These are phyloP conservation scores for Spatulosminthurus flaviceps DNA, from an alignment of 2,888 invertebrate genomes.

Conservation along the genomic window DNA sequence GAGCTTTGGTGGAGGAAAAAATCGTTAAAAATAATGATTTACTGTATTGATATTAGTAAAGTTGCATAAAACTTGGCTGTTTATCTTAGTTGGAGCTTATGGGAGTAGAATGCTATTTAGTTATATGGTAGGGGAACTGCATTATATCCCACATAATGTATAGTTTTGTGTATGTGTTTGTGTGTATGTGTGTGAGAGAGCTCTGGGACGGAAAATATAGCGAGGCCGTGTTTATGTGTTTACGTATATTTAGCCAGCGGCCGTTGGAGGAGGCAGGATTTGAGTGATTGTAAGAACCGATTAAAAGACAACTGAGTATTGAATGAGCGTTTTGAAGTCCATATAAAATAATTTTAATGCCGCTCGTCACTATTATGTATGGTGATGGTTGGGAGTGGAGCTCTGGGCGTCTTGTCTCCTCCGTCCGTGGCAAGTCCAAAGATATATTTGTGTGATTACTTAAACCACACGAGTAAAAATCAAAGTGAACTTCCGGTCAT, in stretches of 20 bases:
- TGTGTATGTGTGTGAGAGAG: too few species aligned
- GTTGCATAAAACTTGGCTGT: background rate
- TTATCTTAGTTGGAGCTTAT: too few species aligned
- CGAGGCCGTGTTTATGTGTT: too few species aligned
- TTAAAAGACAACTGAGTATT: background rate
- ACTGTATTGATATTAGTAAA: background rate
- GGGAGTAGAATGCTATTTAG: too few species aligned
- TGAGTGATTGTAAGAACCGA: background rate
- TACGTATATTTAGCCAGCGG: background rate
- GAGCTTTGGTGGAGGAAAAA: background rate
- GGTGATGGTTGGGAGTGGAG: background rate
- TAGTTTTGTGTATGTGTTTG: too few species aligned
- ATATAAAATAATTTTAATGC: background rate
- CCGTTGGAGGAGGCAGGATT: conserved; percentile 6
- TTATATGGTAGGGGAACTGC: too few species aligned
- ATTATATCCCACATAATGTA: too few species aligned
- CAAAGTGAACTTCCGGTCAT: conserved; percentile 52
- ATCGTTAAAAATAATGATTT: conserved; percentile 10
- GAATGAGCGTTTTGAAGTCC: conserved; percentile 4
- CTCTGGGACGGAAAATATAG: too few species aligned
- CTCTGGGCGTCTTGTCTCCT: background rate
- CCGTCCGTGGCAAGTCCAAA: background rate
- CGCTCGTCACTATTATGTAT: background rate
- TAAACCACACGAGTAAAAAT: conserved; percentile 32
- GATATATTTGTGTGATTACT: background rate